phyloP scores from a whole-genome alignment of 2,113 vertebrate species.

The Brachyhypopomus gauderio region DNA sequence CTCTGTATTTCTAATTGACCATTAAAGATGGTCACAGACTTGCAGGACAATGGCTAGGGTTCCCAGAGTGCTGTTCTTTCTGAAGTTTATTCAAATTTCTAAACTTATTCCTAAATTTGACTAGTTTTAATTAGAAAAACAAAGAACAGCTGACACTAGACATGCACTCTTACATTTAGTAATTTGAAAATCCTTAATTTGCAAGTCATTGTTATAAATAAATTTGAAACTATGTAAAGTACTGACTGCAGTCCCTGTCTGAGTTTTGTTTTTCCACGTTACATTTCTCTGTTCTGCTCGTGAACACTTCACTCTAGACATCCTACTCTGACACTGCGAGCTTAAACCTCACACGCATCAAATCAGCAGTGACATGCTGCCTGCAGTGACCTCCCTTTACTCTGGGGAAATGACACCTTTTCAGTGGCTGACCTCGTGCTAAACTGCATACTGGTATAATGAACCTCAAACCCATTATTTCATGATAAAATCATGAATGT shows the following conservation, averaged over 20 bases:
- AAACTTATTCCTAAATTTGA: slow-evolving; percentile 38
- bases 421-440: no score
- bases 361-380: no score
- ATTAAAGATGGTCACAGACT: background rate
- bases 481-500: no score
- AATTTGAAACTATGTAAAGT: slow-evolving; percentile 47
- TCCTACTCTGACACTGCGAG: no score
- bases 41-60: background rate
- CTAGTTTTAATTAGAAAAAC: slow-evolving; percentile 51
- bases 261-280: background rate
- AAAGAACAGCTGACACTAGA: slow-evolving; percentile 41
- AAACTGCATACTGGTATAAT: no score
- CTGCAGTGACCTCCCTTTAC: no score
- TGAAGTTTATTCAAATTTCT: slow-evolving; percentile 45
- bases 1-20: slow-evolving; percentile 30
- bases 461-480: no score
- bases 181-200: slow-evolving; percentile 47
- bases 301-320: no score
- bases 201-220: slow-evolving; percentile 54
- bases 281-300: background rate
- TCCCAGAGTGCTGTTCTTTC: slow-evolving; percentile 34
- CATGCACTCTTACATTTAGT: slow-evolving; percentile 25
- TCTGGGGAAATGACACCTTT: no score
- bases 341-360: no score
- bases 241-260: slow-evolving; percentile 14